Conservation (phyloP, 2,888 invertebrate species). For the Ectemnius lituratus region DNA sequence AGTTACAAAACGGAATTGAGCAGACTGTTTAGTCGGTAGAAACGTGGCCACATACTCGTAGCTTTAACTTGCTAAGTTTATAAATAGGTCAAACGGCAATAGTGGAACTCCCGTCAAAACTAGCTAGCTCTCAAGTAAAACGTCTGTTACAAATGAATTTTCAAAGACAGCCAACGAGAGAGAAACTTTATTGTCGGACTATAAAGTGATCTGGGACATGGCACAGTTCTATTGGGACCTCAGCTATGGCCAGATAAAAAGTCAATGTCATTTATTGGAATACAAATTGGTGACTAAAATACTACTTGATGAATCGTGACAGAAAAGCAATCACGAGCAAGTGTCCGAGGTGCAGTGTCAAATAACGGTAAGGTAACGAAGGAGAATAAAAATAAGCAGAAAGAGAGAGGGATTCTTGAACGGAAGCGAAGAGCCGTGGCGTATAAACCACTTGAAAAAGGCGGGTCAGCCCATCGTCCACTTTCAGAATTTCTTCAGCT, state of each 20-base stretch:
- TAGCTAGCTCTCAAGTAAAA: not conserved
- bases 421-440: no score
- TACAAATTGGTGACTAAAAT: no score
- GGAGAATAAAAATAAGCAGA: no score
- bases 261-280: no score
- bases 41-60: slow-evolving; percentile 57
- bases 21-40: slow-evolving; percentile 72
- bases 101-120: not conserved
- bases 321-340: slow-evolving; percentile 23
- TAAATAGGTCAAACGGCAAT: slow-evolving; percentile 28
- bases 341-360: no score
- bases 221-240: slow-evolving; percentile 6
- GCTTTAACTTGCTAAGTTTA: slow-evolving; percentile 37
- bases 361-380: no score
- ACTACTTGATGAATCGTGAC: no score
- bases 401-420: no score
- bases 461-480: no score
- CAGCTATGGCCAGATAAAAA: not conserved
- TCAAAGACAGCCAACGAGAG: slow-evolving; percentile 11
- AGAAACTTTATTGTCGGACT: not conserved
- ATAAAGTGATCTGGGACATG: slow-evolving; percentile 19
- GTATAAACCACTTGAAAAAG: no score
- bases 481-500: no score
- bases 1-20: not conserved
- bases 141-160: not conserved